Percentiles rank a stretch among this genome's conserved stretches.
Evolutionary conservation across 2,888 invertebrate species (phyloP).

Genomic region (Acutogordius australiensis): DNA sequence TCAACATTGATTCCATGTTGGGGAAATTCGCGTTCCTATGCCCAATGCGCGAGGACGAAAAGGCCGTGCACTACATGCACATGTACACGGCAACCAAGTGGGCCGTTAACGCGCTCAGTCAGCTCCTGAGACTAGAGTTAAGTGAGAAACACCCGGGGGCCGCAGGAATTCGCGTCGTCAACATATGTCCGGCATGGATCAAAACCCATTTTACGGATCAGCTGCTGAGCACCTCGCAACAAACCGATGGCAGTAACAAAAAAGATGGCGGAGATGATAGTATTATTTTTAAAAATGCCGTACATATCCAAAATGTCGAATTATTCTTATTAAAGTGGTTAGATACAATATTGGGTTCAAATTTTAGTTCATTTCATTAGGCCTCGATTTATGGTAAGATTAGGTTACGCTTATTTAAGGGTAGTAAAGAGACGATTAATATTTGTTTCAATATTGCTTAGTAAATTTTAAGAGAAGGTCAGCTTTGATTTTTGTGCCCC

Average conservation of each 20-base stretch:
- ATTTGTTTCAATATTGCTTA: too few relatives aligned
- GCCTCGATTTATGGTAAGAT: too few relatives aligned
- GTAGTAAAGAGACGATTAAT: too few relatives aligned
- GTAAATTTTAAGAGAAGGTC: too few relatives aligned
- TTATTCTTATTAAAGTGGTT: too few relatives aligned
- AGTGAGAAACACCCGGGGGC: neutral
- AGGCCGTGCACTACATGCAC: neutral
- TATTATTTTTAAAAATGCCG: too few relatives aligned
- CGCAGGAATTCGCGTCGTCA: neutral
- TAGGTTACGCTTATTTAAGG: too few relatives aligned
- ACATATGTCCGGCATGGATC: neutral
- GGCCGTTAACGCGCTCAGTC: neutral
- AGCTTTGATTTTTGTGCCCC: too few relatives aligned
- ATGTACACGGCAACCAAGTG: neutral
- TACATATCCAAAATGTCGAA: too few relatives aligned
- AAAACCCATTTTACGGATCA: neutral
- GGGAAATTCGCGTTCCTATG: neutral
- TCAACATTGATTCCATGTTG: neutral
- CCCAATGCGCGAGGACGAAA: neutral
- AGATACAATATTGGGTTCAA: too few relatives aligned
- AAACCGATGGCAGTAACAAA: neutral
- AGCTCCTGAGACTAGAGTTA: neutral
- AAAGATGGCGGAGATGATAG: neutral
- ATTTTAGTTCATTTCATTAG: too few relatives aligned
- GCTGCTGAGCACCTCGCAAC: neutral